phyloP scores from a whole-genome alignment of 2,797 vertebrate genomes.

The Anabacerthia variegaticeps region DNA sequence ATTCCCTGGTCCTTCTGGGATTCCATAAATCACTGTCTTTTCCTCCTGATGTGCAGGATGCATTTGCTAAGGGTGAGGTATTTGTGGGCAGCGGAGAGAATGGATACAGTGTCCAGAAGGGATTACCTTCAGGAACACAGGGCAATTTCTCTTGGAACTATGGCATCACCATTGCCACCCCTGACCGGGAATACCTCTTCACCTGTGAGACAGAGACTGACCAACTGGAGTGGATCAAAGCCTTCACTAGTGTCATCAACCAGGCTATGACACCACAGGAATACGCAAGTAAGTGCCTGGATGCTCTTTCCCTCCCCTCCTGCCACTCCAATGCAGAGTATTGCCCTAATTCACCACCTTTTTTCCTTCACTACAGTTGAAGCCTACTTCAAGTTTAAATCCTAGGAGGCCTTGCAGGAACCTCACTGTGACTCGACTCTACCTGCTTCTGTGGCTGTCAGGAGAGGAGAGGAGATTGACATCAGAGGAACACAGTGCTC shows the following conservation, averaged over 20 bases:
- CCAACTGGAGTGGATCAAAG: conserved; percentile 84
- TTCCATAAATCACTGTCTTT: not conserved
- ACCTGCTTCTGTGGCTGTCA: not conserved
- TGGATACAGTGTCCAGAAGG: conserved; percentile 78
- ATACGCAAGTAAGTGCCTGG: conserved; percentile 82
- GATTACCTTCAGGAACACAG: conserved; percentile 79
- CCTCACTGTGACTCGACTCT: not conserved
- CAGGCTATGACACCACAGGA: conserved; percentile 89
- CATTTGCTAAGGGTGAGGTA: conserved; percentile 90
- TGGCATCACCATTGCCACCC: conserved; percentile 87
- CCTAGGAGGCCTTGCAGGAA: conserved; percentile 45
- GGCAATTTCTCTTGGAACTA: conserved; percentile 83
- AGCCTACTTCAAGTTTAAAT: conserved; percentile 86
- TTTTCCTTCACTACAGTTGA: conserved; percentile 79
- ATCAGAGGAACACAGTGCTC: conserved; percentile 11
- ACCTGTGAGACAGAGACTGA: conserved; percentile 88
- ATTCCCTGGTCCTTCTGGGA: not conserved
- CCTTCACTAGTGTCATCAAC: conserved; percentile 78
- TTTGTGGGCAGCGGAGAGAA: conserved; percentile 86
- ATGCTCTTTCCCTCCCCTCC: not conserved
- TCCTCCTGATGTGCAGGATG: conserved; percentile 80
- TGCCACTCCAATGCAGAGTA: not conserved
- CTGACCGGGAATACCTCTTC: conserved; percentile 88
- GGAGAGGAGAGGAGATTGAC: not conserved
- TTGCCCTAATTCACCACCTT: not conserved